These are phyloP conservation scores for Harlomillsia oculata DNA, from an alignment of 1,140 invertebrate species.

Conservation along the genomic window DNA sequence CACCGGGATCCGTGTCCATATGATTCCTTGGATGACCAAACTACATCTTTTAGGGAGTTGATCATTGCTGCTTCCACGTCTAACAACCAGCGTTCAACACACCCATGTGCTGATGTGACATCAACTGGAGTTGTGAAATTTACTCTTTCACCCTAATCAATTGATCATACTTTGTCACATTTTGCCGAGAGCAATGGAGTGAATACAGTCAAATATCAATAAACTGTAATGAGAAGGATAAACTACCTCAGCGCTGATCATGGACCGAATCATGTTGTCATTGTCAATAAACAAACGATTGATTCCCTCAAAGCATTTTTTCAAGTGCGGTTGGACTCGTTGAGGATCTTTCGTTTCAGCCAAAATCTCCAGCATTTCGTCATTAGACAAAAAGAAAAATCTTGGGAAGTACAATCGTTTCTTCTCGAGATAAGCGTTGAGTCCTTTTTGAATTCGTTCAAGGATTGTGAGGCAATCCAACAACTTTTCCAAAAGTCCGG, in stretches of 20 bases:
- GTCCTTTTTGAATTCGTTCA: conserved; percentile 73
- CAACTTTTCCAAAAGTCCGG: conserved; percentile 64
- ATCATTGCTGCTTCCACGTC: conserved; percentile 76
- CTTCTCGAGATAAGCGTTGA: conserved; percentile 82
- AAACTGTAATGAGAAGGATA: too few species aligned
- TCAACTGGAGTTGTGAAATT: conserved; percentile 59
- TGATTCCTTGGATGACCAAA: conserved; percentile 57
- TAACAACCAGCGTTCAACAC: conserved; percentile 87
- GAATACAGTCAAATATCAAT: too few species aligned
- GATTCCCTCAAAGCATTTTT: conserved; percentile 84
- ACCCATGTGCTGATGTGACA: conserved; percentile 67
- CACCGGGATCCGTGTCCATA: conserved; percentile 55
- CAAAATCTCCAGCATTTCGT: conserved; percentile 89
- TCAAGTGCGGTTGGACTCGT: conserved; percentile 79
- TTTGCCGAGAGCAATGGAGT: too few species aligned
- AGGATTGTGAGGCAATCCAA: conserved; percentile 60
- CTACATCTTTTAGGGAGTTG: conserved; percentile 58
- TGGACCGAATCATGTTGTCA: conserved; percentile 67
- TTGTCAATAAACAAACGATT: conserved; percentile 60
- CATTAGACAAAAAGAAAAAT: conserved; percentile 91
- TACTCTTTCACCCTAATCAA: conserved; percentile 69
- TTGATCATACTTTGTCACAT: too few species aligned
- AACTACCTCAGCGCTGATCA: conserved; percentile 79
- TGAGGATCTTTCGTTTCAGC: conserved; percentile 82
- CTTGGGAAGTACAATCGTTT: conserved; percentile 82